These are phyloP conservation scores for Orchestes rusci DNA, from an alignment of 2,888 invertebrate genomes.

Conservation along the genomic window DNA sequence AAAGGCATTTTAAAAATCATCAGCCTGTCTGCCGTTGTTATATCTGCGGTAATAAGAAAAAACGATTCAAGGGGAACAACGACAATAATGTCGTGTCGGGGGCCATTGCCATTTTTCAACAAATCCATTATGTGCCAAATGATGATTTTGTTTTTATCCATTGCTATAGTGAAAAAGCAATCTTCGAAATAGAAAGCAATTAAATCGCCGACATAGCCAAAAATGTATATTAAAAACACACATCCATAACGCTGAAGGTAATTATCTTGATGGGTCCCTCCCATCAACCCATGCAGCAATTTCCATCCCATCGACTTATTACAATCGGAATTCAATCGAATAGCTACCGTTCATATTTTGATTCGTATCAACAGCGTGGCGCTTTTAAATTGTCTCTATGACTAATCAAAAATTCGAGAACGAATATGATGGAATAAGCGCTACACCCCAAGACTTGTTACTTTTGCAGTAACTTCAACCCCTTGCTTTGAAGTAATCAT, in stretches of 20 bases:
- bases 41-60: constrained; percentile 16
- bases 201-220: no score
- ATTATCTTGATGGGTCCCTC: constrained; percentile 15
- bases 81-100: no score
- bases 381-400: constrained; percentile 46
- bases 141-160: no score
- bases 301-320: constrained; percentile 40
- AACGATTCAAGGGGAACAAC: constrained; percentile 7
- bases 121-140: no score
- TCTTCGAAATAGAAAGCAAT: no score
- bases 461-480: constrained; percentile 39
- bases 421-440: no score
- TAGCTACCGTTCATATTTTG: constrained; percentile 45
- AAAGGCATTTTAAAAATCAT: constrained; percentile 46
- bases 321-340: constrained; percentile 44
- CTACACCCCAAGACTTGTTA: constrained; percentile 21
- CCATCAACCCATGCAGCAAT: no score
- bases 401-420: constrained; percentile 46
- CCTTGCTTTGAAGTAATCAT: constrained; percentile 46
- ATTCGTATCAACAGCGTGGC: constrained; percentile 44
- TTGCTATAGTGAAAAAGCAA: no score
- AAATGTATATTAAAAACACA: constrained; percentile 19
- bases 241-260: constrained; percentile 6
- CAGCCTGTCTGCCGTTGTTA: constrained; percentile 34
- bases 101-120: no score